Conservation (phyloP, 2,888 invertebrate species). For the Aphidoletes aphidimyza region DNA sequence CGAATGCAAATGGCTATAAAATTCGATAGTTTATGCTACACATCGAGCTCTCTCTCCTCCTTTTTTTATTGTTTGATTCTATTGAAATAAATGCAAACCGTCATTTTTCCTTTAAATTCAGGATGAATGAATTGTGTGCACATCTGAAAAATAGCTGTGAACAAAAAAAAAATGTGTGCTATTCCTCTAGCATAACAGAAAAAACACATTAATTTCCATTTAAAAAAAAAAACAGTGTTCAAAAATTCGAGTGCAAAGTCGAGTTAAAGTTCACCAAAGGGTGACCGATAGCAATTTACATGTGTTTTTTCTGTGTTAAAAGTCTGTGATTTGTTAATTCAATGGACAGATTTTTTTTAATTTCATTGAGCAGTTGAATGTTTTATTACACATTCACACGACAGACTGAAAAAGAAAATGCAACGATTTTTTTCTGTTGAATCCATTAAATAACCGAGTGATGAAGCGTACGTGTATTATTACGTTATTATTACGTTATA, state of each 20-base stretch:
- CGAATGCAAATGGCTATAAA: constrained; percentile 9
- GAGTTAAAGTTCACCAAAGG: constrained; percentile 47
- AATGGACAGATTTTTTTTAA: no score
- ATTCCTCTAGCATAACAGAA: neutral
- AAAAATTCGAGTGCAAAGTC: neutral
- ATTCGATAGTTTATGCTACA: neutral
- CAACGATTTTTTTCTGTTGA: no score
- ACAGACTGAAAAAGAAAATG: neutral
- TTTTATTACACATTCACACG: neutral
- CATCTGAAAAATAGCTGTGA: no score
- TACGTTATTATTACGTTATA: neutral
- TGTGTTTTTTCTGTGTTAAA: constrained; percentile 24
- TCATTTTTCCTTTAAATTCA: no score
- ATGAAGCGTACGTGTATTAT: neutral
- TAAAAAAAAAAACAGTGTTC: neutral
- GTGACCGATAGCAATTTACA: constrained; percentile 25
- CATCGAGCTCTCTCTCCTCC: no score
- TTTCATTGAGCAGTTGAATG: constrained; percentile 1
- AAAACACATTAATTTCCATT: neutral
- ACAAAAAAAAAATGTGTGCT: no score
- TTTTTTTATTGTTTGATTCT: neutral
- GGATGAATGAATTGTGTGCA: no score
- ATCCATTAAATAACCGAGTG: constrained; percentile 23
- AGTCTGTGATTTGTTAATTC: constrained; percentile 45
- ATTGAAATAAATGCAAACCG: neutral